These are phyloP conservation scores for Taeniopygia guttata DNA, from an alignment of 2,797 vertebrate species.

Conservation along the genomic window DNA sequence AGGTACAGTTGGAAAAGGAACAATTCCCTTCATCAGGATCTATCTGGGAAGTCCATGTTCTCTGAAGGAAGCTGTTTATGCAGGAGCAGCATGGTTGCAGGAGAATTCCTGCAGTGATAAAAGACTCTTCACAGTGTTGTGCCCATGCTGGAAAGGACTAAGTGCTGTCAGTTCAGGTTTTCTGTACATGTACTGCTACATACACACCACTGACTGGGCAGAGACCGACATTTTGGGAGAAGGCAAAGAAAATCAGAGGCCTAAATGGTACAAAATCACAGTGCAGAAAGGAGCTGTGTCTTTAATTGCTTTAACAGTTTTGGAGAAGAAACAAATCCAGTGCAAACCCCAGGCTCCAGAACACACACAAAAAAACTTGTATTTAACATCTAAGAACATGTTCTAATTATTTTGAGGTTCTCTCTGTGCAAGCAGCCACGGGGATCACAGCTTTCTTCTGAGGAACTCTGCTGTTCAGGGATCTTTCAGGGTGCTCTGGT, in stretches of 20 bases:
- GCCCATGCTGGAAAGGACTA: not conserved
- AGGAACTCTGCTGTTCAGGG: not conserved
- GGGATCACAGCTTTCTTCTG: not conserved
- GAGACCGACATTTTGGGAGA: not conserved
- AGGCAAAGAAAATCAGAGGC: not conserved
- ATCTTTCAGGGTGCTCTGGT: not conserved
- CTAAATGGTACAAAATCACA: not conserved
- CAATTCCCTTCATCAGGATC: not conserved
- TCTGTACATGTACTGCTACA: not conserved
- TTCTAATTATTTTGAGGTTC: not conserved
- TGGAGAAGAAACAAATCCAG: not conserved
- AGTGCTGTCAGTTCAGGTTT: not conserved
- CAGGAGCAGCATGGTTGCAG: not conserved
- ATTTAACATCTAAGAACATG: not conserved
- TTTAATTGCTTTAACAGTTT: not conserved
- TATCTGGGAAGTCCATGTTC: not conserved
- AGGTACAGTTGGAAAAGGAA: not conserved
- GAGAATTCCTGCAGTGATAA: not conserved
- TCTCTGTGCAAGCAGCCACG: accelerated
- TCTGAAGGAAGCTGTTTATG: not conserved
- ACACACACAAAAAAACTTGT: not conserved
- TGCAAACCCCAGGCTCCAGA: not conserved
- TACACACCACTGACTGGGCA: not conserved
- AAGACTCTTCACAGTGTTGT: not conserved
- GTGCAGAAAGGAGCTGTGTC: not conserved